Evolutionary conservation across 2,113 vertebrate species (phyloP).

Genomic region (Sus scrofa): T2T-Sscrofa CM000828.6:54910501-54911000

Average conservation of each 20-base stretch:
- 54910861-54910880: background rate
- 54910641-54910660: background rate
- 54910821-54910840: background rate
- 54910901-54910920: background rate
- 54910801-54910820: background rate
- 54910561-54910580: background rate
- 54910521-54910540: background rate
- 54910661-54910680: background rate
- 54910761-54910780: background rate
- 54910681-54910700: background rate
- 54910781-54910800: background rate
- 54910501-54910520: constrained; percentile 15
- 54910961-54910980: background rate
- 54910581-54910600: background rate
- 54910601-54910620: background rate
- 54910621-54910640: background rate
- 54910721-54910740: background rate
- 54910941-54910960: background rate
- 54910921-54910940: background rate
- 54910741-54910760: no score
- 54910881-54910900: background rate
- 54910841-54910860: background rate
- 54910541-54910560: constrained; percentile 43
- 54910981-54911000: background rate
- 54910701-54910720: background rate